phyloP scores from a whole-genome alignment of 2,888 invertebrate species.

The Anthoptus insignis region DNA sequence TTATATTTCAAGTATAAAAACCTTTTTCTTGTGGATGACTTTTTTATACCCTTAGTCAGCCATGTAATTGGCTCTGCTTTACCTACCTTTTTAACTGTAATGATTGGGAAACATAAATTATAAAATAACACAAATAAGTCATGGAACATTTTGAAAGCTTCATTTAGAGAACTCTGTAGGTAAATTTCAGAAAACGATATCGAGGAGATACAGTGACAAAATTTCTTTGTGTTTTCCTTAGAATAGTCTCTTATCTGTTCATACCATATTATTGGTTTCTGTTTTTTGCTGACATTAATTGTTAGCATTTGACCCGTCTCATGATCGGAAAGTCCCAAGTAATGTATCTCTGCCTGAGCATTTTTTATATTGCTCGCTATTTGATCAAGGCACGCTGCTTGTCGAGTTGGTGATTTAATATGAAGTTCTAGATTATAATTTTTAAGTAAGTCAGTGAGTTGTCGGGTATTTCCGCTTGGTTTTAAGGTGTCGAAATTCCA shows the following conservation, averaged over 20 bases:
- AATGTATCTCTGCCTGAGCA: neutral
- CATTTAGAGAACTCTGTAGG: neutral
- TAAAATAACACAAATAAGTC: constrained; percentile 4
- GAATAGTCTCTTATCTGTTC: constrained; percentile 3
- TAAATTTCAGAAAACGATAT: neutral
- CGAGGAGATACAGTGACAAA: neutral
- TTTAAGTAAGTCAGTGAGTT: neutral
- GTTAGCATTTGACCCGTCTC: constrained; percentile 5
- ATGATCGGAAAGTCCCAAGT: neutral
- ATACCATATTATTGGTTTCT: neutral
- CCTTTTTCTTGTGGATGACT: neutral
- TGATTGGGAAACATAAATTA: constrained; percentile 4
- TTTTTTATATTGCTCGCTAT: neutral
- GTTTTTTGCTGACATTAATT: constrained; percentile 16
- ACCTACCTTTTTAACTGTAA: neutral
- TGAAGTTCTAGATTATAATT: neutral
- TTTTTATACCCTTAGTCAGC: neutral
- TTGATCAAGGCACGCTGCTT: constrained; percentile 9
- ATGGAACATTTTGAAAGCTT: neutral
- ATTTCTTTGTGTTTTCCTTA: constrained; percentile 1
- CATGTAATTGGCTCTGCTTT: neutral
- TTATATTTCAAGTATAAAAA: neutral
- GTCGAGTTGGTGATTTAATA: neutral
- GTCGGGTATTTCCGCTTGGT: neutral
- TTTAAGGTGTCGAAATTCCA: constrained; percentile 22